Conservation (phyloP, 2,797 vertebrate species). For the Nannoperca australis region DNA sequence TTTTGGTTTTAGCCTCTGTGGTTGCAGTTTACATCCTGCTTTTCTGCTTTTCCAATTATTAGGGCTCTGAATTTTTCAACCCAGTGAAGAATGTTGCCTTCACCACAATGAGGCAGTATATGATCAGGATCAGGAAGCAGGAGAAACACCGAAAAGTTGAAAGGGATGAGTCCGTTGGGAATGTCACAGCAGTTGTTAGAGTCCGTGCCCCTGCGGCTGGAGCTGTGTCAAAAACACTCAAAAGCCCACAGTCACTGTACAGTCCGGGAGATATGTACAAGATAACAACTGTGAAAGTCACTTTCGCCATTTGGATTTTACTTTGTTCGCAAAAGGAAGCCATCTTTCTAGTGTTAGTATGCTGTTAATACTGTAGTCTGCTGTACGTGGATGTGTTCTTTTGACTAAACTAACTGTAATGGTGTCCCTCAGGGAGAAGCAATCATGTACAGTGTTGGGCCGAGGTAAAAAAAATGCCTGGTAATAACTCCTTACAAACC, state of each 20-base stretch:
- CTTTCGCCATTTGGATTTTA: slow-evolving; percentile 56
- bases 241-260: slow-evolving; percentile 62
- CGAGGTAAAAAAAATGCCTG: slow-evolving; percentile 48
- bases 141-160: slow-evolving; percentile 74
- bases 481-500: slow-evolving; percentile 26
- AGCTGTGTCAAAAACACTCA: slow-evolving; percentile 73
- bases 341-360: slow-evolving; percentile 43
- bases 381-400: slow-evolving; percentile 51
- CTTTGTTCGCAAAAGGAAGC: slow-evolving; percentile 54
- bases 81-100: slow-evolving; percentile 79
- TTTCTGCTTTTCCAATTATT: slow-evolving; percentile 41
- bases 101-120: slow-evolving; percentile 91
- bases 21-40: neutral
- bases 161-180: slow-evolving; percentile 78
- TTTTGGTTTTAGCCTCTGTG: slow-evolving; percentile 4
- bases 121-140: slow-evolving; percentile 84
- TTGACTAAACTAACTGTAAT: slow-evolving; percentile 57
- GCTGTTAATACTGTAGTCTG: slow-evolving; percentile 53
- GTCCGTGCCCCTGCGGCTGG: slow-evolving; percentile 67
- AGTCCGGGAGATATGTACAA: slow-evolving; percentile 61
- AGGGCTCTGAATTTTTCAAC: slow-evolving; percentile 46
- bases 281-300: slow-evolving; percentile 70
- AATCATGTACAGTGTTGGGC: slow-evolving; percentile 50
- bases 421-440: slow-evolving; percentile 49
- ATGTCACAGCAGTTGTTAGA: slow-evolving; percentile 77